These are phyloP conservation scores for Coendou prehensilis DNA, from an alignment of 2,797 vertebrate genomes.

Conservation along the genomic window DNA sequence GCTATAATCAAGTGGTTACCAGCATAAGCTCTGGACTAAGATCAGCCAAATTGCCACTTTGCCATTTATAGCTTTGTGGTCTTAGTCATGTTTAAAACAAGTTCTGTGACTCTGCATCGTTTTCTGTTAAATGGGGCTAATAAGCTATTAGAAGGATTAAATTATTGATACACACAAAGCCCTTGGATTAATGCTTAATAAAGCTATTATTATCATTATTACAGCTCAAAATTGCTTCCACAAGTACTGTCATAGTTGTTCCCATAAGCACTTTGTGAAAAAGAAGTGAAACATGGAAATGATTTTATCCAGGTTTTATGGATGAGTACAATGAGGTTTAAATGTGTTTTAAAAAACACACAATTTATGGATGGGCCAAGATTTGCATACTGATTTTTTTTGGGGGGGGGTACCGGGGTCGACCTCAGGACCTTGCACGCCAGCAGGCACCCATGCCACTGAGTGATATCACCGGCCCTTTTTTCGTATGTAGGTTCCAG, in stretches of 20 bases:
- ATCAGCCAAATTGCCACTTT: neutral
- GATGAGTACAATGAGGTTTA: neutral
- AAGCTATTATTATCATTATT: neutral
- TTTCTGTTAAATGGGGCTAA: neutral
- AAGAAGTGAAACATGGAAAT: neutral
- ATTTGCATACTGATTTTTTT: neutral
- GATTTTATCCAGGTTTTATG: neutral
- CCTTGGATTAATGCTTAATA: neutral
- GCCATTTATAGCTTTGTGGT: neutral
- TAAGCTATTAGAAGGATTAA: neutral
- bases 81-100: neutral
- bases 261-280: neutral
- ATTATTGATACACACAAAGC: neutral
- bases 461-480: too few species aligned
- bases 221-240: neutral
- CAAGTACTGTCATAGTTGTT: neutral
- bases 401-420: too few species aligned
- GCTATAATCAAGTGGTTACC: neutral
- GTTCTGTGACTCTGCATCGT: neutral
- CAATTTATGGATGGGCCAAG: neutral
- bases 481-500: too few species aligned
- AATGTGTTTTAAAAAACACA: neutral
- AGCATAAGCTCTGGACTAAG: neutral
- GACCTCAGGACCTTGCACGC: too few species aligned
- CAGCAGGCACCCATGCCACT: too few species aligned